Base-by-base conservation (phyloP, 2,888 invertebrate genomes). In the Ypsolopha sequella region DNA sequence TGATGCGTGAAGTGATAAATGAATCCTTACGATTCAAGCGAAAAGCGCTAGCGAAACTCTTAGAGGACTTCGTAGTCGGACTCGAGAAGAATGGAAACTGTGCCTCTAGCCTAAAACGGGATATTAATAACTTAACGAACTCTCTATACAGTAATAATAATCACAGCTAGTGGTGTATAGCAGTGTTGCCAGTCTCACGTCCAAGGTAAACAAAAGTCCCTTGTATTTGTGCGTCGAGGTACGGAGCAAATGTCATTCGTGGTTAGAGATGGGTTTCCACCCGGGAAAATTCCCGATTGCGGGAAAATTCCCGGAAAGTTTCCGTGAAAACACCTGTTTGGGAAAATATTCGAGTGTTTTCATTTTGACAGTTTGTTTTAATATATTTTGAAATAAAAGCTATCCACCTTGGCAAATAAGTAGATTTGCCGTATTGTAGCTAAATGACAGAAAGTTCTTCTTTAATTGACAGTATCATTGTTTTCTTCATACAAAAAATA, bases 1-100 rank as follows among this genome's bases (percentile, higher is more conserved):
- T 93, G 74, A 84, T 93, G 56, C 89, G 90, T 60, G 91, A 93
- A 65, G 89, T 93, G 57, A 92, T 93, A 60, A 89, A 90, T 61
- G 94, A 95, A 82, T 92, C 93, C 46, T 80, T 92, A 61, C 87
- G 94, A 63, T 95, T 94, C 76, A 95, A 94, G 73, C 87, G 94
- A 61, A 91, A 91, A 69, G 88, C 89, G 59, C 82, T 94, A 57
- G 93, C 92, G 36, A 88, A 89, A 64, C 71, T 91, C 54, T 80
- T 93, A 55, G 91, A 93, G 73, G 91, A 93, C 66, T 90, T 90
- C 69, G 68, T 89, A 60, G 78, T 77, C 55, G 84, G 85, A 54
- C 68, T 87, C 56, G 87, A 87, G 63, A 84, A 72, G 63, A 87
- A 87, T 58, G 87, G 87, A 41, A 87, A 76, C 66, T 84, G 84